Percentiles rank a stretch among this genome's conserved stretches.
phyloP scores from a whole-genome alignment of 2,888 invertebrate species.

The Apamea crenata region DNA sequence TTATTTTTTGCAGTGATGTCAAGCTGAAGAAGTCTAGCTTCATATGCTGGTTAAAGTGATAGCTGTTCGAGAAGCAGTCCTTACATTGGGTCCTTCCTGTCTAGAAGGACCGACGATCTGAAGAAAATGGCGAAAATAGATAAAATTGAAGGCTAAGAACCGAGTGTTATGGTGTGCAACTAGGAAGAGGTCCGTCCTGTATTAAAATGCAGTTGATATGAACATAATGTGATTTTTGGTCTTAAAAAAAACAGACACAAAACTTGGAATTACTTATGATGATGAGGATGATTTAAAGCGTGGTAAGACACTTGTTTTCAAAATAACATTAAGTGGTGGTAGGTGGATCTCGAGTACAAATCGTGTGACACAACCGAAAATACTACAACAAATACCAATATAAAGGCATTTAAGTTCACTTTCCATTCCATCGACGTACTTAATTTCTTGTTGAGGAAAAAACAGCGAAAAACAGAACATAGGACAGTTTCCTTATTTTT shows the following conservation, averaged over 20 bases:
- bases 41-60: neutral
- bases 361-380: neutral
- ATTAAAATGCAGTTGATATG: neutral
- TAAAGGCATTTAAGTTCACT: constrained; percentile 22
- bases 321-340: neutral
- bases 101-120: neutral
- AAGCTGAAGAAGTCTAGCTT: neutral
- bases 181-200: neutral
- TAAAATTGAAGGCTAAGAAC: neutral
- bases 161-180: neutral
- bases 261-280: too few species aligned
- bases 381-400: neutral
- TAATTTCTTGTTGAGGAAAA: constrained; percentile 50
- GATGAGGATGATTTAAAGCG: too few species aligned
- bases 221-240: too few species aligned
- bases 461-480: constrained; percentile 16
- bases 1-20: neutral
- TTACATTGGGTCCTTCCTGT: neutral
- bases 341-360: neutral
- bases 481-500: constrained; percentile 48
- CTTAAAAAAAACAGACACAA: too few species aligned
- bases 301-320: neutral
- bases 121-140: neutral
- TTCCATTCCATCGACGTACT: constrained; percentile 28
- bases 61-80: neutral